Evolutionary conservation across 1,140 invertebrate species (phyloP).

Genomic region (Trinorchestia longiramus): DNA sequence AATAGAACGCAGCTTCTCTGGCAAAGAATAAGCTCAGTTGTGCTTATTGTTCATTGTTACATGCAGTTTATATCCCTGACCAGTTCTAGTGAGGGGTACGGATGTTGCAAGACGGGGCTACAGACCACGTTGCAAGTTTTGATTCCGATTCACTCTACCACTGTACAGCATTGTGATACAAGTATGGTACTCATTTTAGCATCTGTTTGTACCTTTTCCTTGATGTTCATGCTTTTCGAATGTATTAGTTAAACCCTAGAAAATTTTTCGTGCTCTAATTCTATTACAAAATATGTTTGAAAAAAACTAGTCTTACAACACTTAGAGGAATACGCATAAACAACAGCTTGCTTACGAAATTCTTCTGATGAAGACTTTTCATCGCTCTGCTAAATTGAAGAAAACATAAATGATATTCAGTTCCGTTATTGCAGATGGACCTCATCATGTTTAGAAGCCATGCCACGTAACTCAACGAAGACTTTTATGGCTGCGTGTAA

Average conservation of each 20-base stretch:
- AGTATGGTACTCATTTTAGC: neutral
- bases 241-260: neutral
- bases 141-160: too few relatives aligned
- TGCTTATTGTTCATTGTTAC: too few relatives aligned
- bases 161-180: too few relatives aligned
- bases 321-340: neutral
- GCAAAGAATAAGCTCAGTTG: too few relatives aligned
- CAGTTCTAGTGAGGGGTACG: too few relatives aligned
- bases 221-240: neutral
- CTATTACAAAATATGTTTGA: neutral
- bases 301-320: neutral
- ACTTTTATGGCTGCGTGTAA: neutral
- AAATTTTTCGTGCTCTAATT: neutral
- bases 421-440: neutral
- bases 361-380: neutral
- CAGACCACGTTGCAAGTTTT: too few relatives aligned
- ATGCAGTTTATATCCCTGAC: too few relatives aligned
- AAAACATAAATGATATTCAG: neutral
- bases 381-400: neutral
- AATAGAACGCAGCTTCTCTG: too few relatives aligned
- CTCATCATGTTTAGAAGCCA: neutral
- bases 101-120: too few relatives aligned
- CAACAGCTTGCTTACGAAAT: neutral
- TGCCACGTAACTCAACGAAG: neutral
- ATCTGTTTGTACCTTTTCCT: neutral